These are phyloP conservation scores for Schizopygopsis pylzovi DNA, from an alignment of 2,797 vertebrate species.

Conservation along the genomic window DNA sequence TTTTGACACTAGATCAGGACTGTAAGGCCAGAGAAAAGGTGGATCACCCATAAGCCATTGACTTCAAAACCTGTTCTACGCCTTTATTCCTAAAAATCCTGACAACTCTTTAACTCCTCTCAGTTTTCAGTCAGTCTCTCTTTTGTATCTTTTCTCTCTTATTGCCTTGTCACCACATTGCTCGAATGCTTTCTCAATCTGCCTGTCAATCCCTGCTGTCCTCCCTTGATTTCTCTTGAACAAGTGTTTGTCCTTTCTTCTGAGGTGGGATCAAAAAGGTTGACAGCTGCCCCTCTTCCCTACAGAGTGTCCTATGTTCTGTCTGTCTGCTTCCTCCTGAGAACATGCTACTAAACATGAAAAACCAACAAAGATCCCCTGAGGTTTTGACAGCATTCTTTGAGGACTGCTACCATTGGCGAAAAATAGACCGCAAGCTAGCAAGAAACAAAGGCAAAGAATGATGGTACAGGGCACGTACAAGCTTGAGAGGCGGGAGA, in stretches of 20 bases:
- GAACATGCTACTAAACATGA: constrained; percentile 61
- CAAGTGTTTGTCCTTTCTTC: constrained; percentile 28
- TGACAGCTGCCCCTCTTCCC: constrained; percentile 40
- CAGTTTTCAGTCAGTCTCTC: neutral
- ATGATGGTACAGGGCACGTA: constrained; percentile 44
- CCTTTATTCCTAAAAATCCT: neutral
- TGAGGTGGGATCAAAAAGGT: constrained; percentile 51
- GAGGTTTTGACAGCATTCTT: constrained; percentile 6
- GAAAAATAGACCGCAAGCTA: constrained; percentile 37
- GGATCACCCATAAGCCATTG: neutral
- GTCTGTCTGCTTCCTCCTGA: constrained; percentile 33
- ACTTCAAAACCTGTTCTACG: too few species aligned
- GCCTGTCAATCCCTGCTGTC: constrained; percentile 27
- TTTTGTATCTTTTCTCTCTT: neutral
- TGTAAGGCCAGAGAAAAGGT: neutral
- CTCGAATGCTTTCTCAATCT: constrained; percentile 23
- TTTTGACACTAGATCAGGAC: neutral
- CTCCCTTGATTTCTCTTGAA: constrained; percentile 42
- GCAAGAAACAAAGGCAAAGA: constrained; percentile 60
- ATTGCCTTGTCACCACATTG: neutral
- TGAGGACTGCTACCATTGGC: constrained; percentile 10
- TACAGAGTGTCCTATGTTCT: constrained; percentile 21
- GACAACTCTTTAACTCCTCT: neutral
- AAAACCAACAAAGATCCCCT: constrained; percentile 70
- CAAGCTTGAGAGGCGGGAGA: constrained; percentile 64